phyloP scores from a whole-genome alignment of 2,888 invertebrate genomes.

The Hesperia comma region DNA sequence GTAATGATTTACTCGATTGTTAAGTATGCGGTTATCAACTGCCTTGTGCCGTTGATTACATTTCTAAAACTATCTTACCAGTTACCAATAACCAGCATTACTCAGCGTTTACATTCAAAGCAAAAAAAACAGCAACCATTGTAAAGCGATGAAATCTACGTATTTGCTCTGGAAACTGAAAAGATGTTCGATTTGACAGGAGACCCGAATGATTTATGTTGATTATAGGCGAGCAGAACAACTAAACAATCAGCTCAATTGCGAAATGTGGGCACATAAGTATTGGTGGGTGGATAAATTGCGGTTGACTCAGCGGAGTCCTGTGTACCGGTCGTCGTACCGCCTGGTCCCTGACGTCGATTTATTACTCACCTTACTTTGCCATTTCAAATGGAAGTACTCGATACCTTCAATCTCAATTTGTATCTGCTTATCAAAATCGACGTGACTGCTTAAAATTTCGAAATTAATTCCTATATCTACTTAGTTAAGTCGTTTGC shows the following conservation, averaged over 20 bases:
- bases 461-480: not conserved
- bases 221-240: constrained; percentile 26
- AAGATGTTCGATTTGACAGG: constrained; percentile 23
- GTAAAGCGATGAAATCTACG: not conserved
- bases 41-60: too few species aligned
- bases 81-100: not conserved
- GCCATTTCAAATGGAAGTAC: constrained; percentile 19
- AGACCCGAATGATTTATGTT: constrained; percentile 30
- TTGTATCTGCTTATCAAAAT: constrained; percentile 3
- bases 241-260: constrained; percentile 47
- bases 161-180: constrained; percentile 18
- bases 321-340: constrained; percentile 22
- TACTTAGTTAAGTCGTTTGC: not conserved
- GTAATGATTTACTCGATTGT: too few species aligned
- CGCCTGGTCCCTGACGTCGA: constrained; percentile 11
- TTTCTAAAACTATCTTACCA: not conserved
- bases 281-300: constrained; percentile 50
- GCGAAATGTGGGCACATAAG: constrained; percentile 44
- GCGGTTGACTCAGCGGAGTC: constrained; percentile 46
- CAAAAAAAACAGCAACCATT: not conserved
- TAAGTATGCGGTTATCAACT: too few species aligned
- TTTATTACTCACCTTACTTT: constrained; percentile 29
- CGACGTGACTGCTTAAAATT: not conserved
- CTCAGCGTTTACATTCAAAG: not conserved
- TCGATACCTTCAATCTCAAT: constrained; percentile 2